Base-by-base conservation (phyloP, 2,888 invertebrate species). In the Acrobasis suavella region DNA sequence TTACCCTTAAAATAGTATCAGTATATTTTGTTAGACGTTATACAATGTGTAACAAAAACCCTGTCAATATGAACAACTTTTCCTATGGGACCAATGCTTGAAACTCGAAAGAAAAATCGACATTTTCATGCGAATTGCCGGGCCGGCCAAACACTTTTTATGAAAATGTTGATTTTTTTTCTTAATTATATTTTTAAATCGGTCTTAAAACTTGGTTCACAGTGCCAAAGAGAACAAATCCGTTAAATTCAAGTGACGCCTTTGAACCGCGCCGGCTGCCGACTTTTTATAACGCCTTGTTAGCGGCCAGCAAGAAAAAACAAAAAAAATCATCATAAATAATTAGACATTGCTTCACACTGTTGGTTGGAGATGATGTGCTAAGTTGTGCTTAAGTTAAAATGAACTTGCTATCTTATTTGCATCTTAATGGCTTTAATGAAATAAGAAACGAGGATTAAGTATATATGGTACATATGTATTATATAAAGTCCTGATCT, bases 181-280 rank as follows among this genome's bases (percentile, higher is more conserved):
- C n/a, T n/a, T n/a, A n/a, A n/a, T n/a, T n/a, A n/a, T n/a, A 3
- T 22, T 22, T 22, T 22, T 22, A 22, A 22, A 22, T 22, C 3
- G 22, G 3, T 22, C 3, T 22, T 22, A 22, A 22, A 22, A 22
- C 22, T 22, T 22, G 38, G 16, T 2, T 6, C 0, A 16, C 5
- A 38, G 56, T 22, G 7, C 56, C 22, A 56, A 17, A 12, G 42
- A 14, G 56, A 56, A 42, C n/a, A 42, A 8, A 22, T 52, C 37
- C n/a, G 17, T 38, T 73, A 74, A 78, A 76, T 75, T 69, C 69
- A 64, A 60, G 49, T 64, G 64, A 58, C 62, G 65, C 65, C 81
- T 81, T 82, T 83, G 78, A 72, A 60, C 58, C 60, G 2, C 52
- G 76, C 77, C 79, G 78, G n/a, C 67, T 55, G 76, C 77, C 78